A percentile compares a stretch with the other conserved stretches of the same genome.
phyloP scores from a whole-genome alignment of 2,797 vertebrate species.

The Okamejei kenojei region DNA sequence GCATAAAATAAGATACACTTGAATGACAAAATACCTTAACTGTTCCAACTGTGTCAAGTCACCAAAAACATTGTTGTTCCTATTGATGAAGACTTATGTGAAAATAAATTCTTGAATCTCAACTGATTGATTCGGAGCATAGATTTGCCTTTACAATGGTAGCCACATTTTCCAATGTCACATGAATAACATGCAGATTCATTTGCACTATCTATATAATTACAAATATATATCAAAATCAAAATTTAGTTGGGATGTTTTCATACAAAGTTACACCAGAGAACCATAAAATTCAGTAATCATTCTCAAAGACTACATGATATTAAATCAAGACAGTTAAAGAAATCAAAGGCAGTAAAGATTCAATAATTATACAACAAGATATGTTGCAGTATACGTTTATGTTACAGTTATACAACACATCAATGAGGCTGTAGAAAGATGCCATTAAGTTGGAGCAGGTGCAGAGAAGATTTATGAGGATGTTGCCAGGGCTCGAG shows the following conservation, averaged over 20 bases:
- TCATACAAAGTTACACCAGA: not conserved
- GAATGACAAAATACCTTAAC: constrained; percentile 7
- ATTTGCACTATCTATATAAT: not conserved
- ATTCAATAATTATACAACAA: not conserved
- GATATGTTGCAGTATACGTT: too few species aligned
- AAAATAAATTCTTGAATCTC: not conserved
- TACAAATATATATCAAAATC: not conserved
- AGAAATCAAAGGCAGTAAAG: not conserved
- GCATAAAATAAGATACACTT: constrained; percentile 26
- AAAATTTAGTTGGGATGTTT: not conserved
- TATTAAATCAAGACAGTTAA: not conserved
- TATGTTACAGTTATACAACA: too few species aligned
- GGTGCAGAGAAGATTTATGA: too few species aligned
- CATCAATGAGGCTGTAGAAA: too few species aligned
- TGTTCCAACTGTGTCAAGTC: not conserved
- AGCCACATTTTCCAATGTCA: not conserved
- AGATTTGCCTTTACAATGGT: not conserved
- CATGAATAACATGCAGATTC: not conserved
- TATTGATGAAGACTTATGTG: not conserved
- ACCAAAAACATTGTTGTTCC: not conserved
- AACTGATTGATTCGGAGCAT: not conserved
- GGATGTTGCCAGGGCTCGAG: too few species aligned
- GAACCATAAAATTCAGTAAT: not conserved
- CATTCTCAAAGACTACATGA: not conserved
- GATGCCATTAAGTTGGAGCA: too few species aligned